These are phyloP conservation scores for Augochlorella aurata DNA, from an alignment of 2,888 invertebrate genomes.

Conservation along the genomic window DNA sequence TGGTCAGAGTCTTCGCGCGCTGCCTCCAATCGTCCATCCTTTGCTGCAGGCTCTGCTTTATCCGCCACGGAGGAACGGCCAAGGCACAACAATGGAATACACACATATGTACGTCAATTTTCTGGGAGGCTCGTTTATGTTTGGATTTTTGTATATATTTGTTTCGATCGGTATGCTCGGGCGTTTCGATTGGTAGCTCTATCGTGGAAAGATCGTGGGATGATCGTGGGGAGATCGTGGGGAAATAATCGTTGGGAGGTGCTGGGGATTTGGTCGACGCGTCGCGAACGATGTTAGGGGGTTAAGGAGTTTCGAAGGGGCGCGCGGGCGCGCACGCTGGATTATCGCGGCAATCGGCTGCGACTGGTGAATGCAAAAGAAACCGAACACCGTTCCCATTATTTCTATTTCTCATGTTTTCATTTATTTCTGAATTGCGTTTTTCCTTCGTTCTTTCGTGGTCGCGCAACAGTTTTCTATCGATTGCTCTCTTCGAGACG, in stretches of 20 bases:
- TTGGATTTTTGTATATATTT: neutral
- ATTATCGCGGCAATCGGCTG: slow-evolving; percentile 44
- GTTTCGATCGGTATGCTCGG: neutral
- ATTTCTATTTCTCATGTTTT: slow-evolving; percentile 6
- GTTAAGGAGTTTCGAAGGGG: too few relatives aligned
- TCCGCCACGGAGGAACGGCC: slow-evolving; percentile 81
- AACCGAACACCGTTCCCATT: slow-evolving; percentile 33
- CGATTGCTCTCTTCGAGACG: slow-evolving; percentile 26
- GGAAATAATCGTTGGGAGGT: too few relatives aligned
- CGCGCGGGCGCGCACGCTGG: slow-evolving; percentile 41
- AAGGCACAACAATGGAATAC: slow-evolving; percentile 77
- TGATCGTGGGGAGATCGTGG: too few relatives aligned
- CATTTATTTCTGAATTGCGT: neutral
- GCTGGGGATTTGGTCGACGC: neutral
- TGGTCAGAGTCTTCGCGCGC: slow-evolving; percentile 88
- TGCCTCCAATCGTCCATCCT: slow-evolving; percentile 87
- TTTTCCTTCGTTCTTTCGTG: slow-evolving; percentile 1
- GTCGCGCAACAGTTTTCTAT: slow-evolving; percentile 21
- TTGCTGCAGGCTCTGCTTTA: slow-evolving; percentile 86
- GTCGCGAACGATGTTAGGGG: too few relatives aligned
- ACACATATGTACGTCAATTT: slow-evolving; percentile 66
- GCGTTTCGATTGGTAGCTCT: neutral
- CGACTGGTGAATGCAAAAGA: slow-evolving; percentile 19
- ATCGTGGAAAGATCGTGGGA: neutral
- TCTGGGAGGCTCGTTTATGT: slow-evolving; percentile 44